Conservation (phyloP, 2,888 invertebrate species). For the Eutolmus rufibarbis region DNA sequence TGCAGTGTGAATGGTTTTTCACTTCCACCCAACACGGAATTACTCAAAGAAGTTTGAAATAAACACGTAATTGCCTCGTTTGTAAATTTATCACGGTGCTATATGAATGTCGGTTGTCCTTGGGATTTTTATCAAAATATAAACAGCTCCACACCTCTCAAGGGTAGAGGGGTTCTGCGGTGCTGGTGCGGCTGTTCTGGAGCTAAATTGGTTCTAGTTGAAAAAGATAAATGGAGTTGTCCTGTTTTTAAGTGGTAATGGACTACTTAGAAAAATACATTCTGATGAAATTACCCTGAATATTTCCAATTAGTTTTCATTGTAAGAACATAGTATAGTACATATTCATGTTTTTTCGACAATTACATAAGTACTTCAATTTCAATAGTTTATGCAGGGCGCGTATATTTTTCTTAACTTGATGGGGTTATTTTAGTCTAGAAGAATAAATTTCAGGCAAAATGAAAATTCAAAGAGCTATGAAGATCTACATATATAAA, state of each 20-base stretch:
- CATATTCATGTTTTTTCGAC: too few relatives aligned
- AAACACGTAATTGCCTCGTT: constrained; percentile 8
- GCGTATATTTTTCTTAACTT: neutral
- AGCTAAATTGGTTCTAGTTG: neutral
- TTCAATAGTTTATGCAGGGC: neutral
- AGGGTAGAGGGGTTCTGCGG: neutral
- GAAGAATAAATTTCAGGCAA: too few relatives aligned
- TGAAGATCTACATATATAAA: too few relatives aligned
- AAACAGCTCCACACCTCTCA: neutral
- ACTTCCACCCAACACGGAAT: neutral
- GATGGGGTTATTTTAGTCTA: too few relatives aligned
- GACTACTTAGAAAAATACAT: neutral
- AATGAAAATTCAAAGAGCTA: too few relatives aligned
- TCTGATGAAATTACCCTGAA: neutral
- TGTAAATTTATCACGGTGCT: neutral
- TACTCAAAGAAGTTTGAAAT: constrained; percentile 1
- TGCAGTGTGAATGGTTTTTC: neutral
- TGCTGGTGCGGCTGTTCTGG: neutral
- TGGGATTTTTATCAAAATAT: neutral
- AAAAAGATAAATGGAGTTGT: neutral
- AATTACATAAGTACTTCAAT: too few relatives aligned
- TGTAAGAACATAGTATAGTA: neutral
- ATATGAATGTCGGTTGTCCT: neutral
- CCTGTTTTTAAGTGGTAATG: neutral
- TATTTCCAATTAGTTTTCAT: neutral